A percentile compares a stretch with the other conserved stretches of the same genome.
These are phyloP conservation scores for Lycodopsis pacificus DNA, from an alignment of 2,797 vertebrate species.

Conservation along the genomic window DNA sequence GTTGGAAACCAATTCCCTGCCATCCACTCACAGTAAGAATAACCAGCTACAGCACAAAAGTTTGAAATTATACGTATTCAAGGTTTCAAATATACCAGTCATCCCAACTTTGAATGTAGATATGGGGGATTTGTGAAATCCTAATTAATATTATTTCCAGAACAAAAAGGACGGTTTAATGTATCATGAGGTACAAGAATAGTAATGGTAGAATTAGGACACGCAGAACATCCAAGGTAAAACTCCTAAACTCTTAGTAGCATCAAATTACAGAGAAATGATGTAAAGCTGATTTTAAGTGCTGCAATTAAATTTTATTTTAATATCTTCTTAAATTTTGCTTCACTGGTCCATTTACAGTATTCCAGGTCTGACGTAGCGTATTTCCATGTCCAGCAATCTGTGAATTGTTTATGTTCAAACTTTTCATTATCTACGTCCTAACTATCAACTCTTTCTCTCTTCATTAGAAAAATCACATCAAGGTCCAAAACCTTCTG, in stretches of 20 bases:
- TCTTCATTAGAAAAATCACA: background rate
- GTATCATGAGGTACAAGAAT: constrained; percentile 24
- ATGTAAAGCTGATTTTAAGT: constrained; percentile 39
- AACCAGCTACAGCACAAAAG: constrained; percentile 15
- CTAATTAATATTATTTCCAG: constrained; percentile 6
- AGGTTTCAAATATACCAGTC: constrained; percentile 26
- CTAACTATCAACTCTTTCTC: background rate
- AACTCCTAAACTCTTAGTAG: constrained; percentile 19
- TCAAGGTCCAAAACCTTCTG: background rate
- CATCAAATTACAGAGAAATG: constrained; percentile 19
- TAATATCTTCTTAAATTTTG: constrained; percentile 13
- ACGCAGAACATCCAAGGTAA: constrained; percentile 32
- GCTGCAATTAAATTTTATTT: constrained; percentile 30
- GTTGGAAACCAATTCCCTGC: background rate
- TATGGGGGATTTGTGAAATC: constrained; percentile 18
- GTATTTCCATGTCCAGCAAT: constrained; percentile 8
- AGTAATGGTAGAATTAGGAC: constrained; percentile 4
- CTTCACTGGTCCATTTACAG: background rate
- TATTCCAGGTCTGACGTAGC: background rate
- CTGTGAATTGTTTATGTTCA: constrained; percentile 3
- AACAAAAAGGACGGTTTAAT: constrained; percentile 31
- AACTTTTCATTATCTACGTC: constrained; percentile 9
- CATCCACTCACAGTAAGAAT: background rate
- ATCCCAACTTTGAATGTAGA: constrained; percentile 7
- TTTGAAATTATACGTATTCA: constrained; percentile 1